Evolutionary conservation across 2,888 invertebrate genomes (phyloP).

Genomic region (Lepidocyrtinus sp.): DNA sequence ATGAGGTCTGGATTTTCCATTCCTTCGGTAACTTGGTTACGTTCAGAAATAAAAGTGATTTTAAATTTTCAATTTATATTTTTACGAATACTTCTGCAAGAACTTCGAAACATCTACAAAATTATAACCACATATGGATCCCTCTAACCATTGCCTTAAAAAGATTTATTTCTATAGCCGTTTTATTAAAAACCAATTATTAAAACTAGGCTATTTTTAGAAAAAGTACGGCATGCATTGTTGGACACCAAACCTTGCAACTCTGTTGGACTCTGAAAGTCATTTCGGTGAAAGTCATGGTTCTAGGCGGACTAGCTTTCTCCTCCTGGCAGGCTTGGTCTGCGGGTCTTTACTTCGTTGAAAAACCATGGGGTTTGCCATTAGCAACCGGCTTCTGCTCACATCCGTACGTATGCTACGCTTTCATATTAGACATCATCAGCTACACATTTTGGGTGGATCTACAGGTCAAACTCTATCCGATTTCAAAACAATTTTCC

Average conservation of each 20-base stretch:
- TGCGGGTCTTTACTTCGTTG: conserved; percentile 49
- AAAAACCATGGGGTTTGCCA: conserved; percentile 57
- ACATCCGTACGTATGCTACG: conserved; percentile 50
- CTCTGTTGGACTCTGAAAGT: too few relatives aligned
- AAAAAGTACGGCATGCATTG: neutral
- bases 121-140: too few relatives aligned
- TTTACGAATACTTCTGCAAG: too few relatives aligned
- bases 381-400: conserved; percentile 46
- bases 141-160: too few relatives aligned
- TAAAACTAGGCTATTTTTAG: too few relatives aligned
- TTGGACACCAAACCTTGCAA: neutral
- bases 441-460: conserved; percentile 51
- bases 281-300: conserved; percentile 32
- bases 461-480: conserved; percentile 37
- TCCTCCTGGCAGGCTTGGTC: conserved; percentile 59
- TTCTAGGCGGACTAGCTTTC: conserved; percentile 50
- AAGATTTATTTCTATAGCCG: too few relatives aligned
- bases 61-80: too few relatives aligned
- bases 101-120: too few relatives aligned
- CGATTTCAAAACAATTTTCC: conserved; percentile 22
- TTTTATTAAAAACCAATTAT: too few relatives aligned
- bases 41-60: too few relatives aligned
- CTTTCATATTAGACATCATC: conserved; percentile 29
- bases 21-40: too few relatives aligned
- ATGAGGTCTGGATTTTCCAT: too few relatives aligned